phyloP scores from a whole-genome alignment of 2,797 vertebrate species.

The Myotis findleyi region DNA sequence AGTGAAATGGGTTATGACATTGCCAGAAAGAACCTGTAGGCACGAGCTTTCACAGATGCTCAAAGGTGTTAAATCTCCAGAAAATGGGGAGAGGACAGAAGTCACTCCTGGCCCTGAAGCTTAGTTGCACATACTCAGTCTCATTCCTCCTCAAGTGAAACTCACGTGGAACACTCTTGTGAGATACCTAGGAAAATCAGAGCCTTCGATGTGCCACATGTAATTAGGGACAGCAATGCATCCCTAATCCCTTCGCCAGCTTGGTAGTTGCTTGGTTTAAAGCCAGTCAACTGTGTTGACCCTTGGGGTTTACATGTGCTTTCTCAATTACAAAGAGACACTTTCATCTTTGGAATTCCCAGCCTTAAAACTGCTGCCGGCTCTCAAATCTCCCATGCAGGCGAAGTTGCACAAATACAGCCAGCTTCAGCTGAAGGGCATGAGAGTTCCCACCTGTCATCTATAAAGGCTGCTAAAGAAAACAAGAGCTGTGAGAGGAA shows the following conservation, averaged over 20 bases:
- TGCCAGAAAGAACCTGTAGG: not conserved
- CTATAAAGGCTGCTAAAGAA: not conserved
- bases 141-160: not conserved
- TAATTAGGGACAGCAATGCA: not conserved
- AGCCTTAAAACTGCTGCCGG: not conserved
- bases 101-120: not conserved
- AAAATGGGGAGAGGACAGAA: conserved; percentile 55
- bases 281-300: not conserved
- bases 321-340: not conserved
- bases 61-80: conserved; percentile 1
- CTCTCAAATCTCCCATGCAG: not conserved
- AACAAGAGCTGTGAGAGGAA: not conserved
- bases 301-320: not conserved
- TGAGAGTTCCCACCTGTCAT: not conserved
- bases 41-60: conserved; percentile 65
- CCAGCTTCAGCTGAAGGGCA: not conserved
- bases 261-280: not conserved
- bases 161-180: not conserved
- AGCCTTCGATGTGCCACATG: not conserved
- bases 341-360: conserved; percentile 19
- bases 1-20: not conserved
- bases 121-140: conserved; percentile 54
- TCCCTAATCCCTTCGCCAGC: not conserved
- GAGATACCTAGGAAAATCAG: not conserved
- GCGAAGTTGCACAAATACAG: not conserved